These are phyloP conservation scores for Odontesthes bonariensis DNA, from an alignment of 2,113 vertebrate genomes.

Conservation along the genomic window DNA sequence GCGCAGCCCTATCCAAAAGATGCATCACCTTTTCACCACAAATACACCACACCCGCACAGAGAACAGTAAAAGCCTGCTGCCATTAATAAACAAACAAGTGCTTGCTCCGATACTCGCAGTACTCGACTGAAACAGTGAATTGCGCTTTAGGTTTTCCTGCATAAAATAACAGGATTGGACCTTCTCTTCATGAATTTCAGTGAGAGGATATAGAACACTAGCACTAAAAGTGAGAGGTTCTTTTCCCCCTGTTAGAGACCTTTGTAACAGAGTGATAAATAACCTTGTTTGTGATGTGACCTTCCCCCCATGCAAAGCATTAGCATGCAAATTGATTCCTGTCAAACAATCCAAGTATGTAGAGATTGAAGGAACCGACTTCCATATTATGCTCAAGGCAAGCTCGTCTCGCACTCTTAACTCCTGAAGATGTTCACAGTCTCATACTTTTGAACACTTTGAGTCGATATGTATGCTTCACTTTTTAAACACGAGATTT, in stretches of 20 bases:
- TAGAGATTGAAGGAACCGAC: slow-evolving; percentile 44
- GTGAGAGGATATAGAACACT: neutral
- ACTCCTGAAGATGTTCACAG: neutral
- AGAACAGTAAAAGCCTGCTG: slow-evolving; percentile 17
- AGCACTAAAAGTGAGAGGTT: slow-evolving; percentile 22
- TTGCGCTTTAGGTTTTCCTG: neutral
- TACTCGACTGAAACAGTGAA: slow-evolving; percentile 8
- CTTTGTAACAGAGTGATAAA: slow-evolving; percentile 54
- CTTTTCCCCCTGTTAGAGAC: slow-evolving; percentile 31
- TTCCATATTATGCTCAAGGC: slow-evolving; percentile 14
- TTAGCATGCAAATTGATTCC: slow-evolving; percentile 73
- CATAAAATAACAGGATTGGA: neutral
- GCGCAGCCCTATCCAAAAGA: slow-evolving; percentile 54
- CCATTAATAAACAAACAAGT: slow-evolving; percentile 31
- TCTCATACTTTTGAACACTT: neutral
- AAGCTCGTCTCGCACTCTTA: slow-evolving; percentile 22
- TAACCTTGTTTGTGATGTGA: slow-evolving; percentile 67
- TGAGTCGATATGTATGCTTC: neutral
- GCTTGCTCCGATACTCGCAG: slow-evolving; percentile 2
- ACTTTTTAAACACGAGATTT: neutral
- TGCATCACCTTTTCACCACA: slow-evolving; percentile 54
- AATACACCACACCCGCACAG: slow-evolving; percentile 22
- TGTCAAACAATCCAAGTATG: slow-evolving; percentile 55
- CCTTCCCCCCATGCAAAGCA: slow-evolving; percentile 59
- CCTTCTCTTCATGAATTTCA: neutral